These are phyloP conservation scores for Netelia fuscicornis DNA, from an alignment of 2,888 invertebrate genomes.

Conservation along the genomic window DNA sequence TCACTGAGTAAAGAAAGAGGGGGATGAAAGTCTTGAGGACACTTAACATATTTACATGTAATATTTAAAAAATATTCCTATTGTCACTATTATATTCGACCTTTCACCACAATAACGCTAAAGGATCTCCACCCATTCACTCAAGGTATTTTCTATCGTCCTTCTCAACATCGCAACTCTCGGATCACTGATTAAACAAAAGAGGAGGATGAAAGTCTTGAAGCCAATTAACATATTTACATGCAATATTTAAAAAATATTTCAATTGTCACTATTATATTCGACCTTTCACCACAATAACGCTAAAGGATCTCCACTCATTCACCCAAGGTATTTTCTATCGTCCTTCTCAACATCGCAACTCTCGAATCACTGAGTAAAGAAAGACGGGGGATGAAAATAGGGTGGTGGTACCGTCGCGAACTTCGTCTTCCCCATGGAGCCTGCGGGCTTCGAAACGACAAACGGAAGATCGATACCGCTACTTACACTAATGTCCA, in stretches of 20 bases:
- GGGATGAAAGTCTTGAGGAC: too few species aligned
- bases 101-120: conserved; percentile 23
- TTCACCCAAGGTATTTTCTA: not conserved
- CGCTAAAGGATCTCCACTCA: too few species aligned
- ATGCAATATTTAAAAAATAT: too few species aligned
- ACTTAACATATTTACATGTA: too few species aligned
- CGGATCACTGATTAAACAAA: conserved; percentile 16
- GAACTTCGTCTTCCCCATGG: conserved; percentile 40
- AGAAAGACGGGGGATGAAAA: not conserved
- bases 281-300: conserved; percentile 3
- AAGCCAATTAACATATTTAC: too few species aligned
- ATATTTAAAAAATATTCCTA: too few species aligned
- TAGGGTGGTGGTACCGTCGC: not conserved
- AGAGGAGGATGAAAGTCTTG: too few species aligned
- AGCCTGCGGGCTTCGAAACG: conserved; percentile 49
- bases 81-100: not conserved
- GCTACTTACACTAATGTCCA: conserved; percentile 39
- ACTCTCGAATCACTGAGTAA: conserved; percentile 38
- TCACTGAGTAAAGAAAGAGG: conserved; percentile 1
- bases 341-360: conserved; percentile 7
- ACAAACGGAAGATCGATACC: conserved; percentile 56
- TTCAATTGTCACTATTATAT: not conserved
- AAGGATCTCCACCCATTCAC: conserved; percentile 7
- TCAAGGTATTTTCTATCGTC: conserved; percentile 6
- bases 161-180: conserved; percentile 17